Evolutionary conservation across 2,797 vertebrate species (phyloP).

Genomic region (Gephyroberyx darwinii): DNA sequence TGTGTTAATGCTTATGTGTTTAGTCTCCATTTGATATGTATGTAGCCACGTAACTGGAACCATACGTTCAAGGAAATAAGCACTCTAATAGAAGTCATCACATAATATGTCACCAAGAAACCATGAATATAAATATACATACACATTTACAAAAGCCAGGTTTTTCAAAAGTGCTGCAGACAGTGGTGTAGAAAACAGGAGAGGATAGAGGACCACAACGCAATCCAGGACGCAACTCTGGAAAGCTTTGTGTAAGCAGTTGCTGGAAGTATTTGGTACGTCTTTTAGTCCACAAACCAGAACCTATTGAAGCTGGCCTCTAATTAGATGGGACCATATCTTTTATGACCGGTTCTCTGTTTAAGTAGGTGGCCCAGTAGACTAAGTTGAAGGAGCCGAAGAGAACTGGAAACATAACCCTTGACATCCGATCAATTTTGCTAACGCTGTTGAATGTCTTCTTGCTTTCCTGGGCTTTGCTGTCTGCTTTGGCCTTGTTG

Average conservation of each 20-base stretch:
- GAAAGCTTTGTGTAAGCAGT: conserved; percentile 87
- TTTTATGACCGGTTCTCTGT: conserved; percentile 94
- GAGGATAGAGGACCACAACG: conserved; percentile 73
- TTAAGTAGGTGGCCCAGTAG: conserved; percentile 99
- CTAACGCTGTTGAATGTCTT: conserved; percentile 99
- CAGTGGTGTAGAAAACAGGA: conserved; percentile 80
- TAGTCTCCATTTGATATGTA: conserved; percentile 55
- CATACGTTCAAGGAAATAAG: conserved; percentile 72
- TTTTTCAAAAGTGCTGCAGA: conserved; percentile 83
- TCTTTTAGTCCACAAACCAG: conserved; percentile 80
- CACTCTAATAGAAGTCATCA: conserved; percentile 71
- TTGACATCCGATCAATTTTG: conserved; percentile 98
- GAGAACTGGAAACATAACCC: conserved; percentile 97
- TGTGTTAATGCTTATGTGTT: conserved; percentile 45
- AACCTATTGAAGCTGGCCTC: conserved; percentile 64
- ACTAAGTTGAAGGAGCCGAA: conserved; percentile 97
- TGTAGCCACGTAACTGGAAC: conserved; percentile 69
- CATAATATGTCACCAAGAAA: conserved; percentile 70
- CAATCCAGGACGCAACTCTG: conserved; percentile 76
- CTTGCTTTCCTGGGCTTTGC: conserved; percentile 91
- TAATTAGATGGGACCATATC: conserved; percentile 92
- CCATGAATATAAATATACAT: conserved; percentile 77
- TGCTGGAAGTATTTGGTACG: conserved; percentile 91
- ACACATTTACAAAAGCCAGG: conserved; percentile 83
- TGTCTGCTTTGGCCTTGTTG: conserved; percentile 88